These are phyloP conservation scores for Parnassius orleans DNA, from an alignment of 2,888 invertebrate genomes.

Conservation along the genomic window DNA sequence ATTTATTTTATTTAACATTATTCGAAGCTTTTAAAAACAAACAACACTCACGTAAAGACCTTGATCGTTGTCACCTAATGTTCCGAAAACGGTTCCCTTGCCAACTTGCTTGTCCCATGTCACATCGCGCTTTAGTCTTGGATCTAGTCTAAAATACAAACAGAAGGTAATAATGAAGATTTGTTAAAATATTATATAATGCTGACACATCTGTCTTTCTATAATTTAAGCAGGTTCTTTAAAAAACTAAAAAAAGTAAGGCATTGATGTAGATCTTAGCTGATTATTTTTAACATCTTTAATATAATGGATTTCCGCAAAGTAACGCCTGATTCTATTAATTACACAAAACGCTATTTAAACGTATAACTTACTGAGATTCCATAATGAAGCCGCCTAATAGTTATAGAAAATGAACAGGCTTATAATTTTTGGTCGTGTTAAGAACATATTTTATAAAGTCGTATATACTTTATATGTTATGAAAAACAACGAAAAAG, in stretches of 20 bases:
- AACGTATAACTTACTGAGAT: too few relatives aligned
- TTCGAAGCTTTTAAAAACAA: too few relatives aligned
- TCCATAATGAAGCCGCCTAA: too few relatives aligned
- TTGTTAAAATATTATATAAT: not conserved
- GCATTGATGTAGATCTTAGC: not conserved
- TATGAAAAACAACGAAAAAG: not conserved
- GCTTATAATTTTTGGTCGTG: too few relatives aligned
- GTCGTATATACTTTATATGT: not conserved
- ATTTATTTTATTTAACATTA: too few relatives aligned
- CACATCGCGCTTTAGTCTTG: slow-evolving; percentile 12
- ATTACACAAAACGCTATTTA: too few relatives aligned
- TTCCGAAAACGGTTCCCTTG: slow-evolving; percentile 32
- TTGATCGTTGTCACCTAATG: slow-evolving; percentile 32
- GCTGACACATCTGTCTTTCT: not conserved
- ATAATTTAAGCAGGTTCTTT: not conserved
- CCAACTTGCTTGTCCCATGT: slow-evolving; percentile 29
- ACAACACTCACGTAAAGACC: slow-evolving; percentile 33
- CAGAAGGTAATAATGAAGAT: not conserved
- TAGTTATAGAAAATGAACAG: too few relatives aligned
- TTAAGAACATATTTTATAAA: not conserved
- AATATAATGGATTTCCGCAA: not conserved
- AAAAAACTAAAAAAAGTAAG: not conserved
- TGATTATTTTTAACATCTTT: not conserved
- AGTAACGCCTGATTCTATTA: too few relatives aligned
- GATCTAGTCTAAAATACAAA: slow-evolving; percentile 2